These are phyloP conservation scores for Crenichthys baileyi DNA, from an alignment of 2,797 vertebrate species.

Conservation along the genomic window DNA sequence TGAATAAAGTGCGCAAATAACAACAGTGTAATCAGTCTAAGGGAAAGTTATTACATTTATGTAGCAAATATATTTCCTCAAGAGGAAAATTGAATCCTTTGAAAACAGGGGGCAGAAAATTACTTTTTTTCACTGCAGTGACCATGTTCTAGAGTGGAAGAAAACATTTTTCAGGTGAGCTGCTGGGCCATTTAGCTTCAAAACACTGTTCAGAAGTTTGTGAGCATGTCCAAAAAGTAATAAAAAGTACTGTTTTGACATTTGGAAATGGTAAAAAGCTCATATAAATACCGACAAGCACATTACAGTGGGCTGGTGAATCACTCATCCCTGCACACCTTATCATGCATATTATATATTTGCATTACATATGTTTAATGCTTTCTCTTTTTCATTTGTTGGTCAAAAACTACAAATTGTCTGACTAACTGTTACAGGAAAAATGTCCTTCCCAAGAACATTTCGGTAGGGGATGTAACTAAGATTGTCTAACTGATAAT, in stretches of 20 bases:
- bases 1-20: slow-evolving; percentile 35
- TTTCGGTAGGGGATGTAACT: too few species aligned
- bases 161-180: slow-evolving; percentile 17
- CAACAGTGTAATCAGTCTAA: slow-evolving; percentile 38
- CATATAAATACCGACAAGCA: background rate
- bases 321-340: background rate
- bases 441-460: background rate
- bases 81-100: slow-evolving; percentile 62
- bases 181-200: slow-evolving; percentile 30
- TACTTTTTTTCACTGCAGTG: slow-evolving; percentile 41
- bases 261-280: background rate
- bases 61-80: slow-evolving; percentile 59
- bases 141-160: slow-evolving; percentile 34
- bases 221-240: slow-evolving; percentile 9
- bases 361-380: background rate
- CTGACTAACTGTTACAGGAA: background rate
- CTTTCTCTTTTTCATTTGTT: background rate
- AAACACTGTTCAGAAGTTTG: slow-evolving; percentile 24
- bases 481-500: background rate
- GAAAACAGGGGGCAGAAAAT: slow-evolving; percentile 56
- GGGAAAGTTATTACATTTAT: slow-evolving; percentile 51
- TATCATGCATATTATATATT: background rate
- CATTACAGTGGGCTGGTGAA: background rate
- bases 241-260: background rate
- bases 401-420: background rate